phyloP scores from a whole-genome alignment of 2,113 vertebrate species.

The Arvicanthis niloticus region DNA sequence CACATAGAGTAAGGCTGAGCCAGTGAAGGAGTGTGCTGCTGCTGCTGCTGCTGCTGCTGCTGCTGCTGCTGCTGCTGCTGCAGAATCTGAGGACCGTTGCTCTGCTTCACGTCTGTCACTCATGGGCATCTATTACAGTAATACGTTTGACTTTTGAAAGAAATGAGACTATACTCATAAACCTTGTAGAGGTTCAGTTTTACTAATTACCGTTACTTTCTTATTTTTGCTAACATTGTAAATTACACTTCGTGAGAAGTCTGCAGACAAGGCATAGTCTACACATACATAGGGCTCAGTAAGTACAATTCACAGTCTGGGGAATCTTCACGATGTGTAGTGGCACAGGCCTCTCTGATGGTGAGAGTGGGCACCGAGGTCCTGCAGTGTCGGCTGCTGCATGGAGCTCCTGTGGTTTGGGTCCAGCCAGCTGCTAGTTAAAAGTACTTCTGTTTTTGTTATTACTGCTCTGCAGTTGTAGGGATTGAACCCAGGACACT shows the following conservation, averaged over 20 bases:
- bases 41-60: fast-evolving
- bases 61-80: neutral
- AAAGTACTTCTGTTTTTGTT: neutral
- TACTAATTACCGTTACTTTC: neutral
- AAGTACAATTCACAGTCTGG: neutral
- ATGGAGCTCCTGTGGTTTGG: neutral
- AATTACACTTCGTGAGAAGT: neutral
- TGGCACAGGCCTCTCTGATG: too few species aligned
- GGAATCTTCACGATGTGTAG: neutral
- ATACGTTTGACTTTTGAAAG: neutral
- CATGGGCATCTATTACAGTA: neutral
- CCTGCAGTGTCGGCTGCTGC: neutral
- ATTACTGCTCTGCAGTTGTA: neutral
- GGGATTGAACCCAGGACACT: neutral
- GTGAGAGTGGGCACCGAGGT: too few species aligned
- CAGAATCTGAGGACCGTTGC: neutral
- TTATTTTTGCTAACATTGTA: neutral
- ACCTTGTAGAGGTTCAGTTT: neutral
- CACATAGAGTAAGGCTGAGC: neutral
- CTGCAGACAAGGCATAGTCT: neutral
- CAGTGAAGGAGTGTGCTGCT: neutral
- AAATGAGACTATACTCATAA: neutral
- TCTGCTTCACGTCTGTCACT: too few species aligned
- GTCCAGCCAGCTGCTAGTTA: neutral
- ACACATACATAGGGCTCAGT: neutral